Base-by-base conservation (phyloP, 2,888 invertebrate genomes). In the Pterostichus niger region DNA sequence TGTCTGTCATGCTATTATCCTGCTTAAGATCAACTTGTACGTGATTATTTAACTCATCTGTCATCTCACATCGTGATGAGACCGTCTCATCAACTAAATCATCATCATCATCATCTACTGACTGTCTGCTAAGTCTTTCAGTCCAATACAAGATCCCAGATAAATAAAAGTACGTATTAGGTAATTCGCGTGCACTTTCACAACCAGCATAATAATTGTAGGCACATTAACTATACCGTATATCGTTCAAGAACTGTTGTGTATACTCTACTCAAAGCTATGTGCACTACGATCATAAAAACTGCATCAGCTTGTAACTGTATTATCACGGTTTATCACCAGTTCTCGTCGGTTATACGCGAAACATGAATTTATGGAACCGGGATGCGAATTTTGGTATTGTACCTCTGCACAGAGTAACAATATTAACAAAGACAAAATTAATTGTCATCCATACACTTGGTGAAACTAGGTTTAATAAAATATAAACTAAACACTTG, bases 111-210 rank as follows among this genome's bases (percentile, higher is more conserved):
- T 64, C 40, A 52, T 64, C 64, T 64, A 11, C 64, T 13, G 40
- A 40, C 40, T 9, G 40, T 7, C 40, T 9, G 40, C 40, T 9
- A 40, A 59, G 59, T 24, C 24, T 59, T 24, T 17, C 40, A 61
- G 61, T 59, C 17, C 7, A 56, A 17, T 31, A 15, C 40, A 40
- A 59, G 64, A 64, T 64, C n/a, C 13, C 13, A 64, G 64, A 64
- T 64, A 64, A 64, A 64, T 40, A 73, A 73, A 73, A 49, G 52
- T 52, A 73, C 24, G 52, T 73, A 52, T 73, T 73, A 73, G 73
- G 73, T 73, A 73, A 73, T 73, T 46, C 52, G 59, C n/a, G 15
- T 73, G 46, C 73, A 73, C 73, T 73, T 73, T 73, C 73, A 49
- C 73, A 73, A 49, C 10, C 13, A 64, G 17, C 61, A 49, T 46